Conservation (phyloP, 1,140 invertebrate genomes). For the Drosophila sulfurigaster region DNA sequence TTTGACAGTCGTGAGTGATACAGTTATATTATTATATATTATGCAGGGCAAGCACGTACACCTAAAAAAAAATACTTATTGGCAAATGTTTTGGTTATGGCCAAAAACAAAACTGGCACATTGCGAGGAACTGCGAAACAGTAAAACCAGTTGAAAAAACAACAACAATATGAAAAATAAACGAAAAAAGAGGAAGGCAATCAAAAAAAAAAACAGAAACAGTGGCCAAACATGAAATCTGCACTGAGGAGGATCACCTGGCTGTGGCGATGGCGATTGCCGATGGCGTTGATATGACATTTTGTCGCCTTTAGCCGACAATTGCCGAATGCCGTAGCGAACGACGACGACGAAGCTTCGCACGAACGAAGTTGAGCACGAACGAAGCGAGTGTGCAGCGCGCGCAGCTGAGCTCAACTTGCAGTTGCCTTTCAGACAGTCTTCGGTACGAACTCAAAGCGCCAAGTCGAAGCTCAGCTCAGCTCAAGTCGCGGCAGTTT, state of each 20-base stretch:
- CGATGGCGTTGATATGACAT: constrained; percentile 67
- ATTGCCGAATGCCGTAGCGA: constrained; percentile 32
- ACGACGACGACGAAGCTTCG: constrained; percentile 17
- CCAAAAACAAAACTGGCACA: constrained; percentile 31
- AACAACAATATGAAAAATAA: constrained; percentile 7
- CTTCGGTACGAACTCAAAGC: constrained; percentile 66
- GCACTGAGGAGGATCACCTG: constrained; percentile 45
- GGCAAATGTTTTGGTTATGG: constrained; percentile 31
- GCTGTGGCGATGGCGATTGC: background rate
- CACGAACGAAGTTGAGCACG: background rate
- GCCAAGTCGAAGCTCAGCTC: constrained; percentile 47
- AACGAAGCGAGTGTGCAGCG: constrained; percentile 1
- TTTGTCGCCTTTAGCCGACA: constrained; percentile 63
- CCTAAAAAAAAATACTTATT: constrained; percentile 7
- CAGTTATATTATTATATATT: background rate
- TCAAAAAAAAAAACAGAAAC: background rate
- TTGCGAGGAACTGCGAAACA: constrained; percentile 33
- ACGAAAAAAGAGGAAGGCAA: constrained; percentile 30
- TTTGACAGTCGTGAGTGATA: background rate
- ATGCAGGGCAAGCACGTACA: constrained; percentile 1
- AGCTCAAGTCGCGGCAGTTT: constrained; percentile 9
- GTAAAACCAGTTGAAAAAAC: constrained; percentile 60
- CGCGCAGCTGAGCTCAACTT: constrained; percentile 26
- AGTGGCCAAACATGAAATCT: constrained; percentile 34
- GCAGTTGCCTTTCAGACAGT: constrained; percentile 44